Conservation (phyloP, 1,140 invertebrate species). For the Lepidurus arcticus region DNA sequence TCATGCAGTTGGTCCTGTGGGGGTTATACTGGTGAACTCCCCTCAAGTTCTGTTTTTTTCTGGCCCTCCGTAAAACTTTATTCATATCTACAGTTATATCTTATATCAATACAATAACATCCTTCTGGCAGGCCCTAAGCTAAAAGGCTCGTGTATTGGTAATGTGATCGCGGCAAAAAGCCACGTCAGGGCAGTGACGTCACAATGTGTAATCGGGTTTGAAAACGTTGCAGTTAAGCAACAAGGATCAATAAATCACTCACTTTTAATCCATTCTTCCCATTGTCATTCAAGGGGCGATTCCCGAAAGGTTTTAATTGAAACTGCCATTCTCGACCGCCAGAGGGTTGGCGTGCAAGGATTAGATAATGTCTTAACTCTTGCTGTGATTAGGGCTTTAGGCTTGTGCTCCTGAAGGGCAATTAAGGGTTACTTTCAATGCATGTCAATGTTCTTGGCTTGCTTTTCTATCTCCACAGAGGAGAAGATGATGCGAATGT, state of each 20-base stretch:
- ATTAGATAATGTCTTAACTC: constrained; percentile 2
- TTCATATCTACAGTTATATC: neutral
- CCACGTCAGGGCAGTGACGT: neutral
- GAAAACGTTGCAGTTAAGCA: neutral
- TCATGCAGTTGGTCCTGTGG: neutral
- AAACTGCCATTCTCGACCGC: neutral
- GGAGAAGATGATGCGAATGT: neutral
- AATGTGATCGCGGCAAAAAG: neutral
- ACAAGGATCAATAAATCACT: constrained; percentile 11
- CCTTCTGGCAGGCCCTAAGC: neutral
- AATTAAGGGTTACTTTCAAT: constrained; percentile 9
- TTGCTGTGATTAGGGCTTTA: constrained; percentile 1
- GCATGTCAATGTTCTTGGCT: constrained; percentile 9
- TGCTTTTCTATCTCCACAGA: neutral
- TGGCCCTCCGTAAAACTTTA: neutral
- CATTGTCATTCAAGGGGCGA: neutral
- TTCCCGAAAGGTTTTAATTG: neutral
- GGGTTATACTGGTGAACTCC: constrained; percentile 3
- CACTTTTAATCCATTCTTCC: constrained; percentile 2
- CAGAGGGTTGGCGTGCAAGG: neutral
- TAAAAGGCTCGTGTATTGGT: neutral
- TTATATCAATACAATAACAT: neutral
- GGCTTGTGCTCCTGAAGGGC: neutral
- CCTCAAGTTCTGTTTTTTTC: constrained; percentile 5
- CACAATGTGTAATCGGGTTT: neutral